A percentile compares a stretch with the other conserved stretches of the same genome.
Evolutionary conservation across 2,797 vertebrate genomes (phyloP).

Genomic region (Periophthalmus magnuspinnatus): DNA sequence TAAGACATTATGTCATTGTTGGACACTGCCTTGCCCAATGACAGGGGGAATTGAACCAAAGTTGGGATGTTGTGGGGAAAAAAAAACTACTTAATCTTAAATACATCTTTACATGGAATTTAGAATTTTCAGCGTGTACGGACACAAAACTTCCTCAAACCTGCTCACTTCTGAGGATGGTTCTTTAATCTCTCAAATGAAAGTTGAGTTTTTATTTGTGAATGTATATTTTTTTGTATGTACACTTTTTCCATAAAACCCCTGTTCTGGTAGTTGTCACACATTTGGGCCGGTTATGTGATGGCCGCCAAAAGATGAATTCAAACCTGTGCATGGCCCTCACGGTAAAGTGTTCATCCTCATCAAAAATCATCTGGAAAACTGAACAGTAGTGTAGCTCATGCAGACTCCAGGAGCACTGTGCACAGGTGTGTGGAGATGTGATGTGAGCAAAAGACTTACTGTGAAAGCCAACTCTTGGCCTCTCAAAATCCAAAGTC

Average conservation of each 20-base stretch:
- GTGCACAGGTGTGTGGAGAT: neutral
- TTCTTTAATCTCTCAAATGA: too few relatives aligned
- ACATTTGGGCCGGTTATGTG: neutral
- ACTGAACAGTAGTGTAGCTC: neutral
- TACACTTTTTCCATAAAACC: too few relatives aligned
- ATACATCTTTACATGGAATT: too few relatives aligned
- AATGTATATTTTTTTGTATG: too few relatives aligned
- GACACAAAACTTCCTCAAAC: too few relatives aligned
- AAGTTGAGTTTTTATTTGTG: too few relatives aligned
- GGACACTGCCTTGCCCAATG: conserved; percentile 32
- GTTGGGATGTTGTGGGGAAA: too few relatives aligned
- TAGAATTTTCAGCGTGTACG: too few relatives aligned
- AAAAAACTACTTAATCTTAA: too few relatives aligned
- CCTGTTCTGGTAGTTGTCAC: too few relatives aligned
- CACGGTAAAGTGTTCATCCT: neutral
- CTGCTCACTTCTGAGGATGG: too few relatives aligned
- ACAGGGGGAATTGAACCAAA: neutral
- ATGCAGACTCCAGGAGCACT: neutral
- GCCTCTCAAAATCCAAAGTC: conserved; percentile 90
- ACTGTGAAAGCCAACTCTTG: conserved; percentile 88
- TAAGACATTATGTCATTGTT: conserved; percentile 24
- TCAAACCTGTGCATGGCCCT: too few relatives aligned
- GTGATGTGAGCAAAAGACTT: conserved; percentile 34
- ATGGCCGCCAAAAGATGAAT: neutral
- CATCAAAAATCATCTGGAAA: neutral